Conservation (phyloP, 2,797 vertebrate species). For the Ciconia nigra region DNA sequence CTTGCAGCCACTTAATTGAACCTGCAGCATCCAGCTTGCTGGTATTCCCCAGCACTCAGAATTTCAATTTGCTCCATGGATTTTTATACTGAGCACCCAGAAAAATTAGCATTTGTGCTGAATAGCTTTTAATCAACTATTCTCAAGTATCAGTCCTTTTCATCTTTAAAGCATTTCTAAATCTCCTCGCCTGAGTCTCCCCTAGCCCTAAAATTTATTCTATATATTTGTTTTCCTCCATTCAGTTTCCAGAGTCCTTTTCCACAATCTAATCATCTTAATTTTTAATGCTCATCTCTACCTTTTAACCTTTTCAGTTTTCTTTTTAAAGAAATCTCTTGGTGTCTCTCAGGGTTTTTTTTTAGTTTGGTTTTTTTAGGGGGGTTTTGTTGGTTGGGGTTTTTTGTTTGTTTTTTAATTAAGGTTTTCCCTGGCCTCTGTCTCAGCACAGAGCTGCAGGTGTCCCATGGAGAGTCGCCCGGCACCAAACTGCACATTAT, state of each 20-base stretch:
- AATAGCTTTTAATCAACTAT: conserved; percentile 71
- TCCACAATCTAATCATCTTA: conserved; percentile 53
- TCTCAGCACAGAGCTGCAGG: not conserved
- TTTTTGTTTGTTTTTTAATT: not conserved
- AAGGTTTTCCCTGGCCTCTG: not conserved
- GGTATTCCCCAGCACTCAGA: conserved; percentile 48
- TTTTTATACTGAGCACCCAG: conserved; percentile 50
- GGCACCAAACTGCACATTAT: not conserved
- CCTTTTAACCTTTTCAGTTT: conserved; percentile 56
- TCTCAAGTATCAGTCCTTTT: conserved; percentile 44
- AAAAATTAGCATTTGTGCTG: conserved; percentile 68
- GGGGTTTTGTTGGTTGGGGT: no score
- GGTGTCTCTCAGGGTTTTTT: conserved; percentile 13
- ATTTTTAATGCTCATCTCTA: conserved; percentile 48
- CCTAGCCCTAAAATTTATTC: conserved; percentile 13
- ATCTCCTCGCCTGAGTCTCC: not conserved
- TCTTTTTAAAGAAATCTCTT: conserved; percentile 47
- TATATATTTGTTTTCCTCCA: not conserved
- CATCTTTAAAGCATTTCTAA: conserved; percentile 47
- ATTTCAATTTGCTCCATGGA: conserved; percentile 65
- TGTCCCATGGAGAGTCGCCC: not conserved
- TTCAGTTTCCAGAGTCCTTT: conserved; percentile 17
- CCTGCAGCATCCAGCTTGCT: conserved; percentile 37
- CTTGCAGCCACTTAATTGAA: conserved; percentile 60
- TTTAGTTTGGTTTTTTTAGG: no score